Evolutionary conservation across 2,113 vertebrate genomes (phyloP).

Genomic region (Corapipo altera): DNA sequence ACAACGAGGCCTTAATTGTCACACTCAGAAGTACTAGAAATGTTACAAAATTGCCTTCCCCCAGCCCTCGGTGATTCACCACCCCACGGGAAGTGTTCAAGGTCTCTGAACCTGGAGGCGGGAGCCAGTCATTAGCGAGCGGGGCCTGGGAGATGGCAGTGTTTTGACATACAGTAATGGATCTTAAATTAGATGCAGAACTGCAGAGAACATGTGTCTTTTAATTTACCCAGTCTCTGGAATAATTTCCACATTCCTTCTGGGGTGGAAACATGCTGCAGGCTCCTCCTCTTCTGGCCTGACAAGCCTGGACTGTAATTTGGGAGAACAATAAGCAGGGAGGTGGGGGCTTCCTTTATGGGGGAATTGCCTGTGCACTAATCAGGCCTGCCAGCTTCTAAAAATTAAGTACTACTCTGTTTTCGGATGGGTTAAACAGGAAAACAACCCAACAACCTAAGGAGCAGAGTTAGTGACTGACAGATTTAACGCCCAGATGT

Average conservation of each 20-base stretch:
- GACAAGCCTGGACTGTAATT: background rate
- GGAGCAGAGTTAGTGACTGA: background rate
- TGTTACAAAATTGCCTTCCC: background rate
- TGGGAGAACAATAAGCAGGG: constrained; percentile 50
- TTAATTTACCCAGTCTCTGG: constrained; percentile 24
- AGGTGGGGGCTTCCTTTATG: constrained; percentile 59
- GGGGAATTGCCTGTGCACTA: background rate
- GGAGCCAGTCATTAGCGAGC: background rate
- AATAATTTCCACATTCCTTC: constrained; percentile 61
- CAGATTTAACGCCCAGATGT: background rate
- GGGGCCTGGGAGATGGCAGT: background rate
- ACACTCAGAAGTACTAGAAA: rapidly evolving
- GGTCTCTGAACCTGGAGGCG: background rate
- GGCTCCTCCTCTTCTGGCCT: constrained; percentile 43
- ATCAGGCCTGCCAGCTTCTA: background rate
- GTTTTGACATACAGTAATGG: background rate
- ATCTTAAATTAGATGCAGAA: background rate
- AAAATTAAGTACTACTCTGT: background rate
- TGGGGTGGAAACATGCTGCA: constrained; percentile 2
- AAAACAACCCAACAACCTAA: background rate
- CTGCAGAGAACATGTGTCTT: constrained; percentile 12
- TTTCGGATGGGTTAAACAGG: background rate
- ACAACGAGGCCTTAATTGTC: background rate
- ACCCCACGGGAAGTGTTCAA: rapidly evolving
- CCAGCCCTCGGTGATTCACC: background rate